Conservation (phyloP, 2,888 invertebrate species). For the Lamellibrachia satsuma region DNA sequence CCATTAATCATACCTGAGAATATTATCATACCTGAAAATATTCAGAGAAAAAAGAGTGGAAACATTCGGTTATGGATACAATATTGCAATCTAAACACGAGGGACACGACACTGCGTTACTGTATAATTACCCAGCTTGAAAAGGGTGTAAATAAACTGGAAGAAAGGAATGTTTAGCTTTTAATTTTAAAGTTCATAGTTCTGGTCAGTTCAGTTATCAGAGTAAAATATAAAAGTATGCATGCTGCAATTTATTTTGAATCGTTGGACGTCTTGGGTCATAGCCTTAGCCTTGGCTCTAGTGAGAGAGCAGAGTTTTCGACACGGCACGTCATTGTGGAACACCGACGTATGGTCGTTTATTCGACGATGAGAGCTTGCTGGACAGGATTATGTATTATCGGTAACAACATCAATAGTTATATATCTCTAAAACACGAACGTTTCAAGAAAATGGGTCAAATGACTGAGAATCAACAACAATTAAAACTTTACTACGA, state of each 20-base stretch:
- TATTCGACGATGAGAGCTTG: neutral
- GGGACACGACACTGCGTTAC: too few relatives aligned
- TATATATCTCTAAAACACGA: neutral
- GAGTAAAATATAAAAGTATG: neutral
- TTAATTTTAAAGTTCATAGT: neutral
- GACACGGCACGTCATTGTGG: too few relatives aligned
- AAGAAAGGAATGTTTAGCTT: neutral
- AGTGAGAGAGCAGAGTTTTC: too few relatives aligned
- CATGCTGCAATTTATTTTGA: neutral
- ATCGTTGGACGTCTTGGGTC: too few relatives aligned
- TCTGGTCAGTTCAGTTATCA: neutral
- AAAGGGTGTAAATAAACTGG: neutral
- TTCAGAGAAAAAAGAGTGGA: too few relatives aligned
- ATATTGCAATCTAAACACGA: too few relatives aligned
- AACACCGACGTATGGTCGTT: too few relatives aligned
- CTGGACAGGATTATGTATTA: neutral
- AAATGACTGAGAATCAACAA: neutral
- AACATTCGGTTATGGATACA: too few relatives aligned
- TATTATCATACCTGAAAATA: too few relatives aligned
- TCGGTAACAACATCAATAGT: neutral
- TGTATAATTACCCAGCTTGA: too few relatives aligned
- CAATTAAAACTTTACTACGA: neutral
- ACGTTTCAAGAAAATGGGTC: constrained; percentile 7
- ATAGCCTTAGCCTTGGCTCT: too few relatives aligned
- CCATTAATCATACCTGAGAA: too few relatives aligned